Evolutionary conservation across 1,140 invertebrate species (phyloP), one percentile per base, ranked within the genome.

Genomic region (Drosophila jambulina): DNA sequence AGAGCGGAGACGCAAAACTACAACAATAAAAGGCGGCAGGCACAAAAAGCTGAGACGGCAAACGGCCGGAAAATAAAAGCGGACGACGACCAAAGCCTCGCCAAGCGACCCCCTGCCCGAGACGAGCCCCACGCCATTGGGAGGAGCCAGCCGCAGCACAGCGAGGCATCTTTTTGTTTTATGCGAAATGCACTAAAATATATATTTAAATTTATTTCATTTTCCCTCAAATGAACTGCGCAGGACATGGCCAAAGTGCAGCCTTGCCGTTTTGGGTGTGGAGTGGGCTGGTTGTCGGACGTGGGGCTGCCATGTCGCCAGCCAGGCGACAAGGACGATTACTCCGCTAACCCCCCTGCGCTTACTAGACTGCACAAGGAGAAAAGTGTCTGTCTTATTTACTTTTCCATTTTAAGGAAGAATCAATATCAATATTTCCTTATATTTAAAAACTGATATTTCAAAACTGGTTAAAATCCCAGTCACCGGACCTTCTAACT

Each of bases 151-250:
- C 27, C 43, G 48, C 45, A 54, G 75, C 80, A 60, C 81, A 80
- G 84, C 80, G 59, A 86, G 83, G 83, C 84, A 88, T 88, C 81
- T 85, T 82, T 90, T 90, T 90, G 85, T 90, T 90, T 88, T 90
- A 90, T 90, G 85, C 75, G 78, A 90, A 90, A 90, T 90, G 85
- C 86, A 90, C 85, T 90, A 90, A 90, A 90, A 88, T n/a, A 90
- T 85, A 90, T 90, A 90, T 90, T 90, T 90, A 90, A 90, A 90
- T 90, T 90, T 90, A 90, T 90, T 90, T 90, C 81, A 85, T 90
- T 87, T 78, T 84, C 67, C 60, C 80, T 76, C 85, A 90, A 90
- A 90, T 90, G 85, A 90, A 90, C 85, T 85, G 78, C 68, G 72
- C 84, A 80, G 61, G 57, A 60, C 58, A 68, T 75, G 67, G 54